These are phyloP conservation scores for Homalodisca vitripennis DNA, from an alignment of 1,140 invertebrate genomes.

Conservation along the genomic window DNA sequence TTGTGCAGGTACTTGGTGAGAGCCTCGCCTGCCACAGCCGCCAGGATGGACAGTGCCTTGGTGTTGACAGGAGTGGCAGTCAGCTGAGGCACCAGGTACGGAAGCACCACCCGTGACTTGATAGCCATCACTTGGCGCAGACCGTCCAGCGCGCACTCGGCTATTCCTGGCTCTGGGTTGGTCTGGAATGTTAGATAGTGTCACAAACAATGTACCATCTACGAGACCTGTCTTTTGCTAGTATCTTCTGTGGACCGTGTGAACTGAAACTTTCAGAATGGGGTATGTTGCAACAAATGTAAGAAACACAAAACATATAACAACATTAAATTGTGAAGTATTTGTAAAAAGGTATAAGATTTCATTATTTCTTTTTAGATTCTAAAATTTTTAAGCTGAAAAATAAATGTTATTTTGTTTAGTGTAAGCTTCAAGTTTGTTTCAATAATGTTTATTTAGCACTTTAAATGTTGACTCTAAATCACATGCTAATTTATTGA, in stretches of 20 bases:
- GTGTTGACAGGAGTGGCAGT: slow-evolving; percentile 87
- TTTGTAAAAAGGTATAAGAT: not conserved
- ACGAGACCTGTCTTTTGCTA: not conserved
- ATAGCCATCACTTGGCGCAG: slow-evolving; percentile 96
- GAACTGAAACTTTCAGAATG: not conserved
- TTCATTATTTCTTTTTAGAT: not conserved
- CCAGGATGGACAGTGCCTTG: slow-evolving; percentile 87
- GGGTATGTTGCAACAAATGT: not conserved
- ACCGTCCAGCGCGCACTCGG: slow-evolving; percentile 89
- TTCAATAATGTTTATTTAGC: too few species aligned
- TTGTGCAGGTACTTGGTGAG: slow-evolving; percentile 88
- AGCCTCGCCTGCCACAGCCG: slow-evolving; percentile 90
- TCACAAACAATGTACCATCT: not conserved
- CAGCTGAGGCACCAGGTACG: slow-evolving; percentile 93
- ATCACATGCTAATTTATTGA: too few species aligned
- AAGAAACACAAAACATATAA: not conserved
- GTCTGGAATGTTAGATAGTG: slow-evolving; percentile 50
- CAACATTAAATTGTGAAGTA: not conserved
- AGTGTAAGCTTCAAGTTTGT: too few species aligned
- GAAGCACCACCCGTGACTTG: slow-evolving; percentile 92
- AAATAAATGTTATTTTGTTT: too few species aligned
- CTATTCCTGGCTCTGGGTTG: slow-evolving; percentile 68
- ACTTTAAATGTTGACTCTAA: too few species aligned
- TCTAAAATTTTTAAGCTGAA: too few species aligned
- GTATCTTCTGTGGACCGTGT: not conserved